phyloP scores from a whole-genome alignment of 2,113 vertebrate species.

The Apodemus sylvaticus region DNA sequence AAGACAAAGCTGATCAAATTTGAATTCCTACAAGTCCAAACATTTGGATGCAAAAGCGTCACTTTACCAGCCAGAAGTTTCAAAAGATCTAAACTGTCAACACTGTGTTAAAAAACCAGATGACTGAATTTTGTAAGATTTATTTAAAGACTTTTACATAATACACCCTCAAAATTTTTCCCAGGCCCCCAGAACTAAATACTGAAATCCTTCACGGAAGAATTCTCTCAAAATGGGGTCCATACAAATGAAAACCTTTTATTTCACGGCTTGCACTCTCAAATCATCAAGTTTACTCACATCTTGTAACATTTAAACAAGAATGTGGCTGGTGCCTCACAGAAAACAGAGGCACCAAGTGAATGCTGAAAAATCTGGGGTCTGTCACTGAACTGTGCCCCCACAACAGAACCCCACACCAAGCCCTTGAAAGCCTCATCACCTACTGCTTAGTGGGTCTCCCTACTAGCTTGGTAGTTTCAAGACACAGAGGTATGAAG shows the following conservation, averaged over 20 bases:
- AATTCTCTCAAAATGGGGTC: not conserved
- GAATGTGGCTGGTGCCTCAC: not conserved
- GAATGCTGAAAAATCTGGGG: conserved; percentile 22
- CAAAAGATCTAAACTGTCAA: conserved; percentile 42
- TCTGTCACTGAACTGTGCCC: not conserved
- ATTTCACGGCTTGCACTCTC: not conserved
- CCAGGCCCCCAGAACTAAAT: not conserved
- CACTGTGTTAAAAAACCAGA: not conserved
- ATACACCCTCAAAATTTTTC: not conserved
- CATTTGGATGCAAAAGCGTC: conserved; percentile 9
- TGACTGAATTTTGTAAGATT: conserved; percentile 4
- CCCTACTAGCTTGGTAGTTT: conserved; percentile 26
- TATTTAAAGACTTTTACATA: conserved; percentile 18
- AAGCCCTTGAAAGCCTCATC: conserved; percentile 16
- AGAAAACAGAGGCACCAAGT: not conserved
- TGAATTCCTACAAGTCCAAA: conserved; percentile 1
- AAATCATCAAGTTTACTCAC: not conserved
- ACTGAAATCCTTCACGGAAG: not conserved
- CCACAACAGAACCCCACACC: not conserved
- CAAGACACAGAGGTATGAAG: conserved; percentile 1
- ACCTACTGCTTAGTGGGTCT: not conserved
- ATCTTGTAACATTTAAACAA: conserved; percentile 40
- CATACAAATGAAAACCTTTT: not conserved
- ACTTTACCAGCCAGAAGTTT: not conserved
- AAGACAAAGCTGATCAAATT: conserved; percentile 16